Conservation (phyloP, 2,113 vertebrate species). For the Neogobius melanostomus region DNA sequence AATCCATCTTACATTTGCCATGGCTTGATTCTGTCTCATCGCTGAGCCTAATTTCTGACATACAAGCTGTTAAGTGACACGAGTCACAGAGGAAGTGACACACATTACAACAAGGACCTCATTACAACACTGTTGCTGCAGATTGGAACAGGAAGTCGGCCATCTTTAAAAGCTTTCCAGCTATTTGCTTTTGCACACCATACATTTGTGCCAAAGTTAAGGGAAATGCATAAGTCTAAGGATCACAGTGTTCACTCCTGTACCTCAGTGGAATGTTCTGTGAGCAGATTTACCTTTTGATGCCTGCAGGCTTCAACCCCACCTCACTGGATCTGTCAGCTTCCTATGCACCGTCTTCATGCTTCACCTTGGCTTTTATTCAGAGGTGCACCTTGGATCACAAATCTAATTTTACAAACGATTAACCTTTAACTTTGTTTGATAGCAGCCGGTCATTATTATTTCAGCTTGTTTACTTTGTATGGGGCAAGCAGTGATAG, state of each 20-base stretch:
- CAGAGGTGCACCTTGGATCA: too few species aligned
- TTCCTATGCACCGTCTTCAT: not conserved
- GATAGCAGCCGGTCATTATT: not conserved
- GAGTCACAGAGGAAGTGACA: slow-evolving; percentile 64
- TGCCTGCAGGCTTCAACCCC: slow-evolving; percentile 7
- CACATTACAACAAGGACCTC: slow-evolving; percentile 53
- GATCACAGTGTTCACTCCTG: not conserved
- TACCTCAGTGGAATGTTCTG: slow-evolving; percentile 5
- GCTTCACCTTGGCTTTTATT: not conserved
- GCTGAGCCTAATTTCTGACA: slow-evolving; percentile 19
- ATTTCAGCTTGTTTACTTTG: not conserved
- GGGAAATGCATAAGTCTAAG: not conserved
- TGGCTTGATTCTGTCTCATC: not conserved
- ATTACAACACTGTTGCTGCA: slow-evolving; percentile 45
- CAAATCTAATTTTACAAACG: too few species aligned
- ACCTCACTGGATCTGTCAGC: not conserved
- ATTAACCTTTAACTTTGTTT: too few species aligned
- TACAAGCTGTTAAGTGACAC: slow-evolving; percentile 29
- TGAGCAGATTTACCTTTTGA: not conserved
- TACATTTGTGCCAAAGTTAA: not conserved
- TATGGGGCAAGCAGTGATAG: not conserved
- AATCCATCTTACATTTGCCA: not conserved
- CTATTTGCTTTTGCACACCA: not conserved
- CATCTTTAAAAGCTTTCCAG: not conserved
- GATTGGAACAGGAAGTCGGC: slow-evolving; percentile 4